Percentiles rank a stretch among this genome's conserved stretches.
phyloP scores from a whole-genome alignment of 2,797 vertebrate species.

The Bufotes viridis region DNA sequence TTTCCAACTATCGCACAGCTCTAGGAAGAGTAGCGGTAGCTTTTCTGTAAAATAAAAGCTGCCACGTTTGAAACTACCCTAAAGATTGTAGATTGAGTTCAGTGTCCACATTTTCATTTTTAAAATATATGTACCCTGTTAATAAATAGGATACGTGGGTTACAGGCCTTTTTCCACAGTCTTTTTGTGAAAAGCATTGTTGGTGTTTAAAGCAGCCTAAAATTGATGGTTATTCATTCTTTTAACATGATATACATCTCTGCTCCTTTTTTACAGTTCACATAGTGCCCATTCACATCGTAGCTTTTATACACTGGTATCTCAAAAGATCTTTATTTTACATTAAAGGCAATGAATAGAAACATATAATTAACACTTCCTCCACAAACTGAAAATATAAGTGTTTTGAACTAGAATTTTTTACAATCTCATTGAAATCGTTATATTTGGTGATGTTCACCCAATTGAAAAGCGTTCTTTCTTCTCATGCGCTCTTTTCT shows the following conservation, averaged over 20 bases:
- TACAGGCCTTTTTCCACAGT: too few species aligned
- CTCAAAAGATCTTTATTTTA: background rate
- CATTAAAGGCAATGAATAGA: constrained; percentile 14
- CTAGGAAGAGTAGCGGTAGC: too few species aligned
- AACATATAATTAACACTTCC: background rate
- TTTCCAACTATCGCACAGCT: background rate
- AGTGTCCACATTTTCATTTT: too few species aligned
- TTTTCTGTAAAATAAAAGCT: too few species aligned
- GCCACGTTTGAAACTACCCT: too few species aligned
- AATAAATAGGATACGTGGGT: too few species aligned
- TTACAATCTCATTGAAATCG: background rate
- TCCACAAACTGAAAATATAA: background rate
- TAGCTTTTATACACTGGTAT: background rate
- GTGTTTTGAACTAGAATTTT: constrained; percentile 9
- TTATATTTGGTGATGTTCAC: constrained; percentile 19
- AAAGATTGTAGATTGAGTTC: too few species aligned
- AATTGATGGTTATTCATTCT: background rate
- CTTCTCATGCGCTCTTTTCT: constrained; percentile 25
- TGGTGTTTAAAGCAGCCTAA: background rate
- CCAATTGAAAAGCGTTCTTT: constrained; percentile 22
- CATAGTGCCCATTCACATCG: background rate
- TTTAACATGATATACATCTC: background rate
- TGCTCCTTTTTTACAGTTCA: background rate
- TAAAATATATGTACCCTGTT: too few species aligned
- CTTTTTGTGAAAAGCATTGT: background rate